A percentile compares a stretch with the other conserved stretches of the same genome.
Conservation (phyloP, 2,797 vertebrate species). For the Hydrocynus forskahlii region DNA sequence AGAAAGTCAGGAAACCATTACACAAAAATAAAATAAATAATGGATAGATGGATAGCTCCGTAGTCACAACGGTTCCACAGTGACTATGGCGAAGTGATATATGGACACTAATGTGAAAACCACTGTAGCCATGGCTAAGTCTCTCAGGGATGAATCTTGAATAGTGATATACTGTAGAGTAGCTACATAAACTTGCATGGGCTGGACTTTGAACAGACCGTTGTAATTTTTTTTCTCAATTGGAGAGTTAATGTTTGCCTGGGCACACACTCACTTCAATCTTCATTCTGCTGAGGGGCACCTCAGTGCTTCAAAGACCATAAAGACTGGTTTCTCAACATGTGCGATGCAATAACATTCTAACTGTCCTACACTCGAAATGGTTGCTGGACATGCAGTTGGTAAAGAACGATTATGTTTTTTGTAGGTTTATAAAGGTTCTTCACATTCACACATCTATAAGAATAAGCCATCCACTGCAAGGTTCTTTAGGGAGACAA, state of each 20-base stretch:
- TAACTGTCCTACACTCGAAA: not conserved
- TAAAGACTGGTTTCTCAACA: not conserved
- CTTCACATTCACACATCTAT: not conserved
- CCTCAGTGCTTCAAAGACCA: constrained; percentile 1
- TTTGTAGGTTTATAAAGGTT: not conserved
- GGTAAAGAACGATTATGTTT: not conserved
- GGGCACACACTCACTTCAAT: constrained; percentile 10
- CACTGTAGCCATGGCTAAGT: constrained; percentile 15
- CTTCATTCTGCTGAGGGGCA: not conserved
- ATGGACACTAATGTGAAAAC: not conserved
- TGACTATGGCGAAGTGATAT: constrained; percentile 9
- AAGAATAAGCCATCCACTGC: not conserved
- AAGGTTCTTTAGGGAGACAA: not conserved
- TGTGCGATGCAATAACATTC: not conserved
- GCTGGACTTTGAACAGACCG: constrained; percentile 12
- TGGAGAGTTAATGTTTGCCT: constrained; percentile 20
- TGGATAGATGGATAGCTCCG: not conserved
- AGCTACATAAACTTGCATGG: constrained; percentile 44
- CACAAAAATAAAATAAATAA: not conserved
- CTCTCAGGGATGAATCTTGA: constrained; percentile 57
- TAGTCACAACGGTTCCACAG: not conserved
- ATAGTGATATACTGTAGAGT: constrained; percentile 58
- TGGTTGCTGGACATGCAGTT: not conserved
- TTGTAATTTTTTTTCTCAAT: constrained; percentile 21
- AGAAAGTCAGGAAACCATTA: too few relatives aligned